These are phyloP conservation scores for Cyanistes caeruleus DNA, from an alignment of 2,113 vertebrate species.

Conservation along the genomic window DNA sequence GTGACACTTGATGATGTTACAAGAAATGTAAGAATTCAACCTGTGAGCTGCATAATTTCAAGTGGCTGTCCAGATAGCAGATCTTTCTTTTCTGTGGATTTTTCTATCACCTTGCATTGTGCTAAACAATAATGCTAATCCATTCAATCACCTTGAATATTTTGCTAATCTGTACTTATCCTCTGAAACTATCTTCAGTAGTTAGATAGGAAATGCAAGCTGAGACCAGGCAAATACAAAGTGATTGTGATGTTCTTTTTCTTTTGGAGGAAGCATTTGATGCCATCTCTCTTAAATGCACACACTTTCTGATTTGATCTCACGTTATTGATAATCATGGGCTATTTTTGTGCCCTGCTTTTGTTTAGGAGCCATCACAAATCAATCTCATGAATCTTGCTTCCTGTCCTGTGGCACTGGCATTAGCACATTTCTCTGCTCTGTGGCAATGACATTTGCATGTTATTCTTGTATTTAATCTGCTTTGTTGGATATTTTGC, in stretches of 20 bases:
- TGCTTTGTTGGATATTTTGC: not conserved
- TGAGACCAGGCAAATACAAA: conserved; percentile 10
- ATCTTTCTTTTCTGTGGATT: conserved; percentile 30
- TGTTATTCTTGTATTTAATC: not conserved
- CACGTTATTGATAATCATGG: not conserved
- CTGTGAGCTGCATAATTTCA: conserved; percentile 14
- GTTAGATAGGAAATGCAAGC: conserved; percentile 22
- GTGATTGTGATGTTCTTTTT: conserved; percentile 24
- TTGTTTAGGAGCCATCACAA: not conserved
- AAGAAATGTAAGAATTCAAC: not conserved
- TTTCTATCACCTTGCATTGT: conserved; percentile 47
- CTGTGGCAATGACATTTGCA: not conserved
- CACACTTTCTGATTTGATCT: not conserved
- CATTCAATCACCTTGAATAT: conserved; percentile 46
- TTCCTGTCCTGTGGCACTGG: not conserved
- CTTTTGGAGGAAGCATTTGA: not conserved
- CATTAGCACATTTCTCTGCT: not conserved
- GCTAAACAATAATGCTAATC: conserved; percentile 56
- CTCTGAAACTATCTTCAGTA: conserved; percentile 7
- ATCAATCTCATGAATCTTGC: not conserved
- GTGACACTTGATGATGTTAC: conserved; percentile 14
- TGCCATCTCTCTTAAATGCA: not conserved
- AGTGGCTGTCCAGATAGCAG: conserved; percentile 29
- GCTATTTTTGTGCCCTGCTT: not conserved
- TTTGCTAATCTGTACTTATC: conserved; percentile 56